Evolutionary conservation across 2,797 vertebrate genomes (phyloP).

Genomic region (Sciurus carolinensis): DNA sequence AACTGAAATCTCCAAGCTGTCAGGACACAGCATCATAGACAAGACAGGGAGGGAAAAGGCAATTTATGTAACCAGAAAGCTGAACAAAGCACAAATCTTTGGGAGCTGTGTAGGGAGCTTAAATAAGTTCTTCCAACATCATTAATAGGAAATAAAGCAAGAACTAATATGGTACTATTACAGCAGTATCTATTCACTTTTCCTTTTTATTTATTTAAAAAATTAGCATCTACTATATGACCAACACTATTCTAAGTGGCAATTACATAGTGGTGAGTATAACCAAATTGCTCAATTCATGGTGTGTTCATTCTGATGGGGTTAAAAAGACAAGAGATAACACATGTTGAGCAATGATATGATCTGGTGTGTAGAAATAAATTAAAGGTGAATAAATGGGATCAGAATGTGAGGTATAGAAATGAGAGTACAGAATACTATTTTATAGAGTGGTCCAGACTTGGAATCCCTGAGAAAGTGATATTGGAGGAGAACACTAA

Average conservation of each 20-base stretch:
- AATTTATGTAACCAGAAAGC: neutral
- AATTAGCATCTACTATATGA: neutral
- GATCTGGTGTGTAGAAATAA: neutral
- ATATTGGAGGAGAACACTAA: neutral
- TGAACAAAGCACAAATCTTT: neutral
- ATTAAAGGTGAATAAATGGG: neutral
- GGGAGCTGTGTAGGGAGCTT: neutral
- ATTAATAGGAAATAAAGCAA: constrained; percentile 9
- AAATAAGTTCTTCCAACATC: neutral
- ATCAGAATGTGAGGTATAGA: neutral
- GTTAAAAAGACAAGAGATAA: neutral
- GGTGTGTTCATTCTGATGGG: neutral
- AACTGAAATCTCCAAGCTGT: neutral
- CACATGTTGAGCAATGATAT: neutral
- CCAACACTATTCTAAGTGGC: neutral
- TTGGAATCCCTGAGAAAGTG: neutral
- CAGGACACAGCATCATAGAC: neutral
- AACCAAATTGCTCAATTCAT: neutral
- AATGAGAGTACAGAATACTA: neutral
- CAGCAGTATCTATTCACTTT: neutral
- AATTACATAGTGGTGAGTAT: neutral
- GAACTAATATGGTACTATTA: neutral
- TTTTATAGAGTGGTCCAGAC: neutral
- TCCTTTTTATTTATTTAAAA: neutral
- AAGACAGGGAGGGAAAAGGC: constrained; percentile 2